Evolutionary conservation across 64 coral and sea anemone species (phyloP).

Genomic region (Dendronephthya gigantea): DNA sequence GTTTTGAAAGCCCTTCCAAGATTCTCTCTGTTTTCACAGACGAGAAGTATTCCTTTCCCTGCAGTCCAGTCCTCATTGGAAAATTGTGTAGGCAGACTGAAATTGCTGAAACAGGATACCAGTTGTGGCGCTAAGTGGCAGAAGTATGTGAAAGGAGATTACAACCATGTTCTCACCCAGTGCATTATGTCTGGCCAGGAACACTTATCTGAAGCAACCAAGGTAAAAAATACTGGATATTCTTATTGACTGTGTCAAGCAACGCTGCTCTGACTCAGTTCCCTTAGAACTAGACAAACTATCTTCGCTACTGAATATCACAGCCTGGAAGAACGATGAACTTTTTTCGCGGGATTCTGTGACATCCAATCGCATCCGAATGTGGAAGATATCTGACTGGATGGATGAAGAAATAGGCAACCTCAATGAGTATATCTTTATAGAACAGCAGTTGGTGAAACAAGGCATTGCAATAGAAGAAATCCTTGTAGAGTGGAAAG

Average conservation of each 20-base stretch:
- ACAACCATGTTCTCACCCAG: slow-evolving; percentile 36
- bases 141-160: slow-evolving; percentile 43
- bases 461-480: slow-evolving; percentile 27
- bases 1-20: background rate
- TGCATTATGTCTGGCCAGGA: slow-evolving; percentile 29
- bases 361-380: slow-evolving; percentile 29
- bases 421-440: slow-evolving; percentile 9
- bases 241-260: slow-evolving; percentile 40
- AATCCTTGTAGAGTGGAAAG: slow-evolving; percentile 42
- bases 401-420: slow-evolving; percentile 31
- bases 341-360: slow-evolving; percentile 42
- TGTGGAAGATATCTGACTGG: slow-evolving; percentile 29
- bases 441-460: slow-evolving; percentile 32
- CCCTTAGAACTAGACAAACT: slow-evolving; percentile 29
- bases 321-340: slow-evolving; percentile 18
- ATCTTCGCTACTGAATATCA: slow-evolving; percentile 26
- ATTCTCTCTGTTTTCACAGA: background rate
- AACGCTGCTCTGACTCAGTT: slow-evolving; percentile 36
- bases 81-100: background rate
- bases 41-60: background rate
- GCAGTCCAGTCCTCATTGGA: background rate
- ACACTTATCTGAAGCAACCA: slow-evolving; percentile 42
- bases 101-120: background rate
- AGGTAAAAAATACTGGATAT: slow-evolving; percentile 40
- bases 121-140: slow-evolving; percentile 22